phyloP scores from a whole-genome alignment of 2,797 vertebrate species.

The Neostethus bicornis region DNA sequence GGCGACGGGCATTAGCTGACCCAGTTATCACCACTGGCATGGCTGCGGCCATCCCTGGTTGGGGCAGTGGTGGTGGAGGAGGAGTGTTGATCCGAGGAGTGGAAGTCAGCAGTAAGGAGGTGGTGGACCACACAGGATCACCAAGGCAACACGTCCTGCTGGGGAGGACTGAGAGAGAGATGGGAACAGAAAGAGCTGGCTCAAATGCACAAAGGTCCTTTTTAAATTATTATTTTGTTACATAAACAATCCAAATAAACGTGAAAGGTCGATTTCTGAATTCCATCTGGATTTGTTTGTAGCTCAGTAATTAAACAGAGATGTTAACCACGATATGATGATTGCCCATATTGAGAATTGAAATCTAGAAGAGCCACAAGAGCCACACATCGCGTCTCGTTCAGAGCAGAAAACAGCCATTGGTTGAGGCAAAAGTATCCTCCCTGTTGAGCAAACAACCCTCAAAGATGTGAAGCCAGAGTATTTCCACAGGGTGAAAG shows the following conservation, averaged over 20 bases:
- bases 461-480: too few species aligned
- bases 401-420: too few species aligned
- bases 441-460: too few species aligned
- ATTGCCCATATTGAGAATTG: too few species aligned
- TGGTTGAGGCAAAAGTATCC: too few species aligned
- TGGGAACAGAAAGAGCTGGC: conserved; percentile 68
- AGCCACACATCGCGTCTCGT: too few species aligned
- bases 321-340: too few species aligned
- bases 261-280: not conserved
- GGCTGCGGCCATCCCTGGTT: conserved; percentile 78
- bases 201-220: conserved; percentile 76
- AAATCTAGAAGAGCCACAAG: too few species aligned
- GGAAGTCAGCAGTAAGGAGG: conserved; percentile 93
- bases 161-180: conserved; percentile 82
- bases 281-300: too few species aligned
- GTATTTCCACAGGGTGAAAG: too few species aligned
- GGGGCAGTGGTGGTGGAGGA: conserved; percentile 57
- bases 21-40: conserved; percentile 79
- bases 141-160: conserved; percentile 89
- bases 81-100: conserved; percentile 88
- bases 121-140: conserved; percentile 89
- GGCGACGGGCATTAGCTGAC: conserved; percentile 74
- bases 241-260: too few species aligned
- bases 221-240: not conserved
- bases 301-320: too few species aligned